These are phyloP conservation scores for Andrena minutula DNA, from an alignment of 2,888 invertebrate species.

Conservation along the genomic window DNA sequence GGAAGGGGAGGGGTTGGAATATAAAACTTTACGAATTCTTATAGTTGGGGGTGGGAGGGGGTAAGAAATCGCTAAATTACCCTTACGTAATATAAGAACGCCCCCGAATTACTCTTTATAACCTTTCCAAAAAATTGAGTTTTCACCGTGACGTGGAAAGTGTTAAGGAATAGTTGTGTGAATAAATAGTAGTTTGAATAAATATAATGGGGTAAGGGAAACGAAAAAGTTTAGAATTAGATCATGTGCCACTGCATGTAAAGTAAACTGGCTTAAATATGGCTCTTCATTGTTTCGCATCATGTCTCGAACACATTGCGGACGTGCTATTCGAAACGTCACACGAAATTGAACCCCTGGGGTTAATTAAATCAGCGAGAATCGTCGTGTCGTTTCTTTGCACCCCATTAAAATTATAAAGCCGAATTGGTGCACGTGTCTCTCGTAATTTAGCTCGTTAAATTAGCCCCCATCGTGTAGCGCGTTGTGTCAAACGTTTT, in stretches of 20 bases:
- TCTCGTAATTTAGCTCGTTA: constrained; percentile 65
- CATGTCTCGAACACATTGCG: constrained; percentile 7
- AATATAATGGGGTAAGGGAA: no score
- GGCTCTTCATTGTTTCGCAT: constrained; percentile 3
- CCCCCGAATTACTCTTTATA: no score
- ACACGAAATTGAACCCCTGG: constrained; percentile 70
- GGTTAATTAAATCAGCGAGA: constrained; percentile 73
- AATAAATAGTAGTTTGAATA: no score
- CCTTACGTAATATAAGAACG: no score
- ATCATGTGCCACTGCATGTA: not conserved
- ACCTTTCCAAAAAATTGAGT: no score
- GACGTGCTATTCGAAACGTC: constrained; percentile 21
- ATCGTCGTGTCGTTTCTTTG: constrained; percentile 50
- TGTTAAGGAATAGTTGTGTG: no score
- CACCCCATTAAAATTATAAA: constrained; percentile 77
- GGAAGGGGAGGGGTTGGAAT: no score
- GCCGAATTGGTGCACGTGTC: constrained; percentile 76
- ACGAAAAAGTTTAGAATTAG: not conserved
- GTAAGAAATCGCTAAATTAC: no score
- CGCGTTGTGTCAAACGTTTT: constrained; percentile 51
- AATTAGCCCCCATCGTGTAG: constrained; percentile 58
- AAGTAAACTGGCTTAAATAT: not conserved
- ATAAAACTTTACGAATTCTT: no score
- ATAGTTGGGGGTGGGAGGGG: no score
- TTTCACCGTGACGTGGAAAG: no score